Evolutionary conservation across 2,888 invertebrate genomes (phyloP).

Genomic region (Meloe dianella): DNA sequence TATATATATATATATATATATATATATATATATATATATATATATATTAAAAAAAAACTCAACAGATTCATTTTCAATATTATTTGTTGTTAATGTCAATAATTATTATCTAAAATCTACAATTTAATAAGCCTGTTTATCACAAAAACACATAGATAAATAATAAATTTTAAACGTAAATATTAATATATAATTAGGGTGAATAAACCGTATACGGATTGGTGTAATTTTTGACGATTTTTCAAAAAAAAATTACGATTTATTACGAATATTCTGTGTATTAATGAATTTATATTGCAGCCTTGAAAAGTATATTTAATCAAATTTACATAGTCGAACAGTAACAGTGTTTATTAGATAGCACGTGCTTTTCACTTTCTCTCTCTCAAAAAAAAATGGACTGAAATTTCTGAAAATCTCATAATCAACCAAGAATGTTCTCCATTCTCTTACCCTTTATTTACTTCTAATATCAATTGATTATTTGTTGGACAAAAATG

Average conservation of each 20-base stretch:
- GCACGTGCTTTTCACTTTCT: conserved; percentile 3
- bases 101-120: conserved; percentile 29
- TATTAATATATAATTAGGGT: conserved; percentile 19
- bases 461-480: not conserved
- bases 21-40: not conserved
- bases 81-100: conserved; percentile 26
- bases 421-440: not conserved
- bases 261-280: not conserved
- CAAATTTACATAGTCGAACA: not conserved
- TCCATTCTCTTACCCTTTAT: not conserved
- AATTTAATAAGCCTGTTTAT: conserved; percentile 14
- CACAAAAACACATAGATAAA: conserved; percentile 5
- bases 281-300: not conserved
- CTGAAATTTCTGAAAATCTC: not conserved
- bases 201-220: conserved; percentile 17
- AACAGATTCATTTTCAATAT: conserved; percentile 19
- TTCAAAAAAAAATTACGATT: not conserved
- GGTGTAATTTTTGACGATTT: not conserved
- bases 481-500: not conserved
- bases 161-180: conserved; percentile 9
- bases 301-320: not conserved
- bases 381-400: not conserved
- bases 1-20: not conserved
- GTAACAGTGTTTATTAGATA: not conserved
- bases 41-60: not conserved